phyloP scores from a whole-genome alignment of 2,113 vertebrate species.

The Agelaius phoeniceus region DNA sequence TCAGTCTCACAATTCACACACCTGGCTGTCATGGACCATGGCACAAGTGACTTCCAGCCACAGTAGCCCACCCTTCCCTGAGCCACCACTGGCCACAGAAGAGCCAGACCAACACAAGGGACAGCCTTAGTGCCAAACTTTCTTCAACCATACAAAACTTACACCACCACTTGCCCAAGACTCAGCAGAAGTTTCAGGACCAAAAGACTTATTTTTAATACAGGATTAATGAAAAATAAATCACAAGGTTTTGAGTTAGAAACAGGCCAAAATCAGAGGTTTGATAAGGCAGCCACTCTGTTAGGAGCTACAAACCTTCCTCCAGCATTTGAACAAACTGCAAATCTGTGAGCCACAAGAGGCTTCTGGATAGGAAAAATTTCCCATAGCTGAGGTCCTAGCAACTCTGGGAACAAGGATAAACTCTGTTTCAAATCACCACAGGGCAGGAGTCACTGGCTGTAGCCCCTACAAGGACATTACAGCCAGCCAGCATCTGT shows the following conservation, averaged over 20 bases:
- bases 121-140: neutral
- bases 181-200: neutral
- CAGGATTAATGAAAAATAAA: neutral
- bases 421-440: neutral
- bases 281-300: neutral
- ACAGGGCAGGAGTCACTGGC: neutral
- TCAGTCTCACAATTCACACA: neutral
- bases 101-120: neutral
- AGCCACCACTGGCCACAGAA: neutral
- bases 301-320: neutral
- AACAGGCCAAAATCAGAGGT: neutral
- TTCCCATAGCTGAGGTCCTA: neutral
- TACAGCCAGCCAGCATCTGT: neutral
- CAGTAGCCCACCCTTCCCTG: neutral
- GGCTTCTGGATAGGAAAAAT: neutral
- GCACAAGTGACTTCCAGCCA: neutral
- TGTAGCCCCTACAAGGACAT: neutral
- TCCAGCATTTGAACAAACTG: neutral
- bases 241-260: neutral
- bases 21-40: neutral
- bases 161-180: neutral
- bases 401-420: neutral
- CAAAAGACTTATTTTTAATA: neutral
- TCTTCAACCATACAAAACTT: neutral
- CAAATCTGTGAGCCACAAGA: neutral